Base-by-base conservation (phyloP, 2,113 vertebrate species). In the Martes martes region DNA sequence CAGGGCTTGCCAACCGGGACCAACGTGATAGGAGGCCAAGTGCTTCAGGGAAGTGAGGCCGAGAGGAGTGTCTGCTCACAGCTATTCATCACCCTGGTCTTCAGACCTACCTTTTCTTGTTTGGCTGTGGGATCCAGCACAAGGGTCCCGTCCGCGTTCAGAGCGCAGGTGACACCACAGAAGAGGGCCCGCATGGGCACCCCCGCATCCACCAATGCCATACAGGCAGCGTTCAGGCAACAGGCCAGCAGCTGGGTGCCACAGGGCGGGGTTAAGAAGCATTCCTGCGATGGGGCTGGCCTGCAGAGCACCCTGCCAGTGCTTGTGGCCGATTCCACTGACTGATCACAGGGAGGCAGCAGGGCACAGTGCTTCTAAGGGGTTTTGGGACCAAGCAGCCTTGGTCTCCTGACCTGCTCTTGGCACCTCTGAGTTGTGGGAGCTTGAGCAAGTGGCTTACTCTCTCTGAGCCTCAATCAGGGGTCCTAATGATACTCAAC, bases 131-230 rank as follows among this genome's bases (percentile, higher is more conserved):
- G 99, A 96, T 99, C 99, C 0, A 99, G 99, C 73, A 98, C 52
- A n/a, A 99, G 99, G 45, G 95, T 85, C 0, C 99, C 99, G 0
- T 99, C 98, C 0, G 98, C 10, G 67, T 98, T 96, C 52, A 99
- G 98, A 87, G 99, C 99, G 7, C 99, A 99, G 14, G 99, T 99
- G 84, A 99, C 98, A 0, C 99, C 99, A 0, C 99, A 99, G 98
- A 99, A 99, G 55, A 99, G 98, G n/a, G 99, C 95, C 8, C 96
- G 93, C 98, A 99, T 99, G 0, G 99, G 99, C 93, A 99, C 98
- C 7, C 99, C 99, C 0, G 99, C 99, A 0, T 99, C 99, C 99
- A 99, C 99, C 42, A 99, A 94, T 1, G 99, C 99, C 99, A 99
- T 99, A 95, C 99, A 99, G 89, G 99, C 98, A 0, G 99, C 99